Conservation (phyloP, 1,140 invertebrate species). For the Pachypeltis micranthus region DNA sequence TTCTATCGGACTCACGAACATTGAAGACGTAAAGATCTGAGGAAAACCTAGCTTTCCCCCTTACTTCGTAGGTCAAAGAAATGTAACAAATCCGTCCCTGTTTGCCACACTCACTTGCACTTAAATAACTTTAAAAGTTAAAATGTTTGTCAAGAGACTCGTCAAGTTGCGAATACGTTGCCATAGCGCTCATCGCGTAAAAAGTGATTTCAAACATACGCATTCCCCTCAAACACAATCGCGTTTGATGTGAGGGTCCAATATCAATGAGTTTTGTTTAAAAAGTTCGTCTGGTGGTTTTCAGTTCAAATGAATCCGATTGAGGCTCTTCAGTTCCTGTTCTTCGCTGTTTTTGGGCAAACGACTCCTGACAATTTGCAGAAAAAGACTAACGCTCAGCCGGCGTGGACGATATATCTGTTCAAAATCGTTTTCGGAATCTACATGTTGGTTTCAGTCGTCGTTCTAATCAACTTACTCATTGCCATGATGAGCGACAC, state of each 20-base stretch:
- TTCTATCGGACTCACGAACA: no score
- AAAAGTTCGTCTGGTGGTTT: conserved; percentile 38
- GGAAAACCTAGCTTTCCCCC: no score
- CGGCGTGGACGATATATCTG: conserved; percentile 60
- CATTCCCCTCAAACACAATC: background rate
- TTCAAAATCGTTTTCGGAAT: conserved; percentile 77
- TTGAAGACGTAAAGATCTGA: no score
- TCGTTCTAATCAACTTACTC: conserved; percentile 96
- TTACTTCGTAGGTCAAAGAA: no score
- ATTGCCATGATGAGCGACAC: conserved; percentile 99
- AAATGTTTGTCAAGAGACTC: no score
- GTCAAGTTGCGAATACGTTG: no score
- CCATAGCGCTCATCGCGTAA: no score
- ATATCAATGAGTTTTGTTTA: no score
- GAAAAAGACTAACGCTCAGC: conserved; percentile 42
- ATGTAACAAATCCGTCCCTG: no score
- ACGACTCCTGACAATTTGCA: conserved; percentile 74
- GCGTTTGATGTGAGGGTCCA: no score
- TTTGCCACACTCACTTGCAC: no score
- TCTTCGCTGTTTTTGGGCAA: conserved; percentile 97
- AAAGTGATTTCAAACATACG: background rate
- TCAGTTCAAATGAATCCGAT: conserved; percentile 78
- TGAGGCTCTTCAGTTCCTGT: conserved; percentile 89
- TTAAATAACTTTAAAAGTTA: no score
- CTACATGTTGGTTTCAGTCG: conserved; percentile 96